These are phyloP conservation scores for Phrixothrix hirtus DNA, from an alignment of 2,888 invertebrate species.

Conservation along the genomic window DNA sequence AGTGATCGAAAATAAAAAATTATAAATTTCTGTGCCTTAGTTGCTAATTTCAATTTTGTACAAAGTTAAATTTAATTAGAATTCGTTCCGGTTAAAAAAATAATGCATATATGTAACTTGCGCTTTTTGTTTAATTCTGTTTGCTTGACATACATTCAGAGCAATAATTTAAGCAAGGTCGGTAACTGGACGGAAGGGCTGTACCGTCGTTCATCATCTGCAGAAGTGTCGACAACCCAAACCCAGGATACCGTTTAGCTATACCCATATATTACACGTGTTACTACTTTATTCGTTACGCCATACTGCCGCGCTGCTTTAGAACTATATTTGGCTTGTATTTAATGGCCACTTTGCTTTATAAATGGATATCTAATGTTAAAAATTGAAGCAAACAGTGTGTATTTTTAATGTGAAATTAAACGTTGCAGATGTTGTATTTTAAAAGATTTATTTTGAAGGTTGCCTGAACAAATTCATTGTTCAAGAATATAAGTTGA, in stretches of 20 bases:
- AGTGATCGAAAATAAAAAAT: too few relatives aligned
- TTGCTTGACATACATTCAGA: slow-evolving; percentile 18
- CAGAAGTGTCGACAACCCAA: slow-evolving; percentile 33
- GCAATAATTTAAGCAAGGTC: slow-evolving; percentile 27
- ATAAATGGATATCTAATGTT: slow-evolving; percentile 19
- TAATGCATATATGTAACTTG: background rate
- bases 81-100: too few relatives aligned
- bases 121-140: slow-evolving; percentile 17
- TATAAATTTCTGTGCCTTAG: too few relatives aligned
- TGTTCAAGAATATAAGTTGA: background rate
- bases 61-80: too few relatives aligned
- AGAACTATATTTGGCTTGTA: slow-evolving; percentile 22
- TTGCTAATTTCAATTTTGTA: too few relatives aligned
- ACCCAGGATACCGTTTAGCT: slow-evolving; percentile 16
- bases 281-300: slow-evolving; percentile 41
- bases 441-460: slow-evolving; percentile 7
- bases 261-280: slow-evolving; percentile 42
- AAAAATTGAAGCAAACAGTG: slow-evolving; percentile 17
- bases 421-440: slow-evolving; percentile 15
- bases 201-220: slow-evolving; percentile 27
- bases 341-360: slow-evolving; percentile 25
- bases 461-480: too few relatives aligned
- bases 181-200: slow-evolving; percentile 29
- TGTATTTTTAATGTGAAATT: slow-evolving; percentile 25
- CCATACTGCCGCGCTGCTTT: slow-evolving; percentile 12